phyloP scores from a whole-genome alignment of 1,140 invertebrate species.

The Drosophila bocqueti region DNA sequence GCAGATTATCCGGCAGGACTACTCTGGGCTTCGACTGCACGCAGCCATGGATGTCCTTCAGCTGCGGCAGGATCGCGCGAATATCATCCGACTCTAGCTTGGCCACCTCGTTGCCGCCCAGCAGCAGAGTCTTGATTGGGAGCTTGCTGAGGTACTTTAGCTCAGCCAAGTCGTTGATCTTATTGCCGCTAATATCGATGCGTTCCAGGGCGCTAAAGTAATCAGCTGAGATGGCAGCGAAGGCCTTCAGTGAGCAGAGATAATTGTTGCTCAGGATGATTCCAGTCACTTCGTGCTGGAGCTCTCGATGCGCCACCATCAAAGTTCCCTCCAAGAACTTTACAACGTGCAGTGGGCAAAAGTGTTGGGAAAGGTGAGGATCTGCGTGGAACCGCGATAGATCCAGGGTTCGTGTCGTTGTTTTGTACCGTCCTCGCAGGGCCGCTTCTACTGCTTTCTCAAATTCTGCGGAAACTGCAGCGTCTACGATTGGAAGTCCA shows the following conservation, averaged over 20 bases:
- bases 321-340: conserved; percentile 11
- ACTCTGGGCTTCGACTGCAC: not conserved
- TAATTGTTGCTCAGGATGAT: conserved; percentile 46
- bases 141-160: conserved; percentile 17
- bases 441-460: conserved; percentile 11
- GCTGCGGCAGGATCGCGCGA: conserved; percentile 19
- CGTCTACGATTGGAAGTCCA: conserved; percentile 14
- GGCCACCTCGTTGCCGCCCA: conserved; percentile 32
- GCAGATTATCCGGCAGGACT: not conserved
- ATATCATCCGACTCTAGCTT: conserved; percentile 10
- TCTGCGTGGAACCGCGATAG: conserved; percentile 43
- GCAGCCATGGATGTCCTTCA: conserved; percentile 19
- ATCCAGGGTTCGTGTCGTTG: conserved; percentile 7
- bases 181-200: conserved; percentile 50
- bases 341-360: conserved; percentile 42
- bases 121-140: conserved; percentile 5
- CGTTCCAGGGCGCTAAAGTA: conserved; percentile 19
- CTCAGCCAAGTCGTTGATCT: conserved; percentile 25
- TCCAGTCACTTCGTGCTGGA: not conserved
- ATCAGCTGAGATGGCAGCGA: not conserved
- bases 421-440: conserved; percentile 26
- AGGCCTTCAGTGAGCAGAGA: conserved; percentile 41
- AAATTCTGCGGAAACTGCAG: not conserved
- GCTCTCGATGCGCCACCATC: not conserved
- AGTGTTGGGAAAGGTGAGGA: conserved; percentile 5